phyloP scores from a whole-genome alignment of 2,888 invertebrate genomes.

The Phorcus lineatus region DNA sequence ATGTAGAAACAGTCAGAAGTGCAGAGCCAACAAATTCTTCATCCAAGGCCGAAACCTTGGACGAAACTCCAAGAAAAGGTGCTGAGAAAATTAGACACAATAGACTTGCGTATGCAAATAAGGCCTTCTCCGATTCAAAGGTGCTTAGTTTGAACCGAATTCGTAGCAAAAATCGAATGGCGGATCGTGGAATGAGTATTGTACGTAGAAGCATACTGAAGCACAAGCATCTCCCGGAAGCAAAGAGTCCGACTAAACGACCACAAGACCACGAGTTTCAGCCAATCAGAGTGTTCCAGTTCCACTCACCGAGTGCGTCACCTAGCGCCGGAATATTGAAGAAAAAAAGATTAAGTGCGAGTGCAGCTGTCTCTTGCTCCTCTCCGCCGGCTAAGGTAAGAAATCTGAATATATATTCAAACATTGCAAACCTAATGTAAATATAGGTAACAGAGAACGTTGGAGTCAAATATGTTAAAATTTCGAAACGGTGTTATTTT shows the following conservation, averaged over 20 bases:
- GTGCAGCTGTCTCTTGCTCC: constrained; percentile 50
- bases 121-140: constrained; percentile 27
- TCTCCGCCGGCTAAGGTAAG: constrained; percentile 68
- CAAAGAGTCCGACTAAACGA: constrained; percentile 28
- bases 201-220: constrained; percentile 30
- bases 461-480: too few species aligned
- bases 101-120: background rate
- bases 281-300: constrained; percentile 45
- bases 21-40: background rate
- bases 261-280: constrained; percentile 23
- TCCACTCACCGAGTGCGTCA: constrained; percentile 66
- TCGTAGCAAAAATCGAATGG: background rate
- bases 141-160: constrained; percentile 6
- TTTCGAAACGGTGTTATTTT: too few species aligned
- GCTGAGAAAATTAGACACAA: constrained; percentile 25
- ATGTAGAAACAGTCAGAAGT: background rate
- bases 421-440: too few species aligned
- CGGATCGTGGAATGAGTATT: constrained; percentile 27
- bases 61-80: constrained; percentile 54
- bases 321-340: constrained; percentile 72
- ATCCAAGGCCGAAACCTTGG: constrained; percentile 22
- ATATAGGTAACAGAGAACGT: too few species aligned
- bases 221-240: background rate
- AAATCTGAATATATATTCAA: too few species aligned
- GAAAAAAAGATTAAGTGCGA: constrained; percentile 54